Conservation (phyloP, 2,797 vertebrate genomes). For the Sebastes kiyomatsui region DNA sequence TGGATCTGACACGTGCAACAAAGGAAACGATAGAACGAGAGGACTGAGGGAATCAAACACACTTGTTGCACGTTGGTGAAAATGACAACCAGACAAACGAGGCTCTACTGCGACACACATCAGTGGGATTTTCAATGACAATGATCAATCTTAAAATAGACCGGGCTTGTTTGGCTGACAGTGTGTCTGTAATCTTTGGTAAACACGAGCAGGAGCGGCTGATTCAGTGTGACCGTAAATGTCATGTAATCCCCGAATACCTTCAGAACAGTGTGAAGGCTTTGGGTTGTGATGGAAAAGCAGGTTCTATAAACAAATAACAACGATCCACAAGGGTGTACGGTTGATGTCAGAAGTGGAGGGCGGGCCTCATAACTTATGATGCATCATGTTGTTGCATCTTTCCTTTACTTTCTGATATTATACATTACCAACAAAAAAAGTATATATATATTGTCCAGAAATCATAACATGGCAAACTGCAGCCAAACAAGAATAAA, state of each 20-base stretch:
- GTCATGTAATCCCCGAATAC: constrained; percentile 7
- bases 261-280: constrained; percentile 1
- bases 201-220: constrained; percentile 6
- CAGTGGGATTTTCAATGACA: not conserved
- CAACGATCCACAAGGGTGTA: not conserved
- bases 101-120: not conserved
- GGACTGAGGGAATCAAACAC: constrained; percentile 10
- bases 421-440: not conserved
- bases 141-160: constrained; percentile 28
- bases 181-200: constrained; percentile 21
- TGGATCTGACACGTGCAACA: constrained; percentile 26
- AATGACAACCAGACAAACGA: constrained; percentile 16
- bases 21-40: not conserved
- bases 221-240: constrained; percentile 21
- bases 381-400: not conserved
- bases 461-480: too few species aligned
- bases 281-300: not conserved
- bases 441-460: too few species aligned
- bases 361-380: not conserved
- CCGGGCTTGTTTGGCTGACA: not conserved
- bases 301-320: not conserved
- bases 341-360: not conserved
- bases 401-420: not conserved
- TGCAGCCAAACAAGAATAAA: too few species aligned
- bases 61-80: not conserved